Evolutionary conservation across 2,888 invertebrate species (phyloP).

Genomic region (Agonopterix arenella): DNA sequence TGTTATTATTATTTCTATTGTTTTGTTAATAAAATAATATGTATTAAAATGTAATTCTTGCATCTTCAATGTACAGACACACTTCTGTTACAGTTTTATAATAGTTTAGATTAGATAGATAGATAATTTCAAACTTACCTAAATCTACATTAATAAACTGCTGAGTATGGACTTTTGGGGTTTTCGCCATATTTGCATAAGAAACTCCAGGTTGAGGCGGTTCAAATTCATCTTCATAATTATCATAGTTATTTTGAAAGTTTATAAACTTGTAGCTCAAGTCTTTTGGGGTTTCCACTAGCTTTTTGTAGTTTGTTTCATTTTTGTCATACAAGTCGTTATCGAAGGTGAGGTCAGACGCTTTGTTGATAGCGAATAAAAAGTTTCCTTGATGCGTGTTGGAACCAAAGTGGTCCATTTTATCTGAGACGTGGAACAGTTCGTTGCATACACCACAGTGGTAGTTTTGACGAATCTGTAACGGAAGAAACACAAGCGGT

Average conservation of each 20-base stretch:
- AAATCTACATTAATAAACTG: conserved; percentile 21
- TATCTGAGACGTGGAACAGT: conserved; percentile 7
- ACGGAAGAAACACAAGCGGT: conserved; percentile 1
- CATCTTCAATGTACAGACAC: no score
- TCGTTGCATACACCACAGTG: conserved; percentile 36
- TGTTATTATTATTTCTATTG: no score
- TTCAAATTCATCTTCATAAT: conserved; percentile 5
- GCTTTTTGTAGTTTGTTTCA: background rate
- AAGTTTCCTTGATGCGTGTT: conserved; percentile 20
- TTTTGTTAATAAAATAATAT: no score
- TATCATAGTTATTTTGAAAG: conserved; percentile 3
- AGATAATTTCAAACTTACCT: conserved; percentile 6
- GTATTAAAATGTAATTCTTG: no score
- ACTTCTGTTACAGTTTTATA: no score
- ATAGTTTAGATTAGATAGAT: no score
- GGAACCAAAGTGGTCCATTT: conserved; percentile 14
- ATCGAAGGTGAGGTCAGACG: conserved; percentile 15
- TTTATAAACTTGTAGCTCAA: background rate
- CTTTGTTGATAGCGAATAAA: conserved; percentile 20
- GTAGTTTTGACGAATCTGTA: conserved; percentile 24
- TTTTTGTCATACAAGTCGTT: background rate
- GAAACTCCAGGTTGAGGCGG: conserved; percentile 12
- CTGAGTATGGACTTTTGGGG: conserved; percentile 11
- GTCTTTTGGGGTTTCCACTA: no score
- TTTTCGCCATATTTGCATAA: conserved; percentile 29